Base-by-base conservation (phyloP, 1,140 invertebrate genomes). In the Cardiocondyla obscurior region DNA sequence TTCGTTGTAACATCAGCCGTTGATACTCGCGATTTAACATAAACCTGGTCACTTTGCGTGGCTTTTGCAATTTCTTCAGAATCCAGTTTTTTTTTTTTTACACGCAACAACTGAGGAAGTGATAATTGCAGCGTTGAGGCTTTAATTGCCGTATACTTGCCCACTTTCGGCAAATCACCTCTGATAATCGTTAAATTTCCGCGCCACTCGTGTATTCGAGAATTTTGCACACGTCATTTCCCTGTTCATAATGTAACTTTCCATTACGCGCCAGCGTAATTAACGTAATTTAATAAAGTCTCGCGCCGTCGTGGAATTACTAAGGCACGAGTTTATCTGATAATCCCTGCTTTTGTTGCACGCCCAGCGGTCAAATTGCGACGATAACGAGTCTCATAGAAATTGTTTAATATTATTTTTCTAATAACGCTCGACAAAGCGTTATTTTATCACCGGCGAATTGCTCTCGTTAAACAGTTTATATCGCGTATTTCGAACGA, bases 271-370 rank as follows among this genome's bases (percentile, higher is more conserved):
- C n/a, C 14, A 28, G 42, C 14, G 16, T 76, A 65, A 76, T 76
- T 65, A 64, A n/a, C 8, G 42, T 65, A 76, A 76, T 76, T 76
- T 76, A 76, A 76, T 76, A 76, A 76, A 76, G 39, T 65, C 65
- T 19, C 30, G 12, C 25, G 12, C 14, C 16, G 14, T 64, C 3
- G 19, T 39, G 58, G 30, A 62, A 76, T 76, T 65, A 76, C 30
- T 60, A 49, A 76, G 46, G 33, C 65, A 65, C 65, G 19, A 76
- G 28, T 46, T 76, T 76, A 76, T 49, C 4, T 14, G 28, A 62
- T 60, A 76, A 76, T 25, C 58, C 28, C 36, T 76, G 42, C 42
- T 65, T 49, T 39, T 19, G 28, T 22, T 28, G 33, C 12, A 22
- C 3, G 25, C 22, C 12, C 53, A 16, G 19, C 16, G 42, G 58